Evolutionary conservation across 35 echinoderm and acorn worm genomes (phyloP).

Genomic region (Ptychodera flava): DNA sequence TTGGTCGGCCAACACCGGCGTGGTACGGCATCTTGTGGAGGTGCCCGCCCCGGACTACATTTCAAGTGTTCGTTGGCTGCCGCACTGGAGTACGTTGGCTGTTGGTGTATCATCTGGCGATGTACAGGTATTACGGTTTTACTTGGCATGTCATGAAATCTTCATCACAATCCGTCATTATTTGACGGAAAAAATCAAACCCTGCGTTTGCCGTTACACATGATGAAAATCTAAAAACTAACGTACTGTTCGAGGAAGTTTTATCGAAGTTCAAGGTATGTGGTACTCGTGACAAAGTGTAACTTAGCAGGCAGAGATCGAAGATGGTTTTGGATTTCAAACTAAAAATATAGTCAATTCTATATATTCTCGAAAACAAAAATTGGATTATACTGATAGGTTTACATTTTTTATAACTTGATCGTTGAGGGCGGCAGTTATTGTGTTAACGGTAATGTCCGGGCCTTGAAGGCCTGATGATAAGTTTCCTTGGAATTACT

Average conservation of each 20-base stretch:
- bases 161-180: not conserved
- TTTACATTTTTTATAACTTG: too few relatives aligned
- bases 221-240: not conserved
- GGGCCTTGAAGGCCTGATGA: too few relatives aligned
- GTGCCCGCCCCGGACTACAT: slow-evolving; percentile 61
- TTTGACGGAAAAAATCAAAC: not conserved
- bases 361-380: too few relatives aligned
- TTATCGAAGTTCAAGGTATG: not conserved
- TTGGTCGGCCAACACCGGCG: slow-evolving; percentile 63
- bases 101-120: slow-evolving; percentile 63
- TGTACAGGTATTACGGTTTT: slow-evolving; percentile 47
- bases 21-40: slow-evolving; percentile 44
- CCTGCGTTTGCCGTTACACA: not conserved
- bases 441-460: too few relatives aligned
- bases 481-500: too few relatives aligned
- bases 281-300: not conserved
- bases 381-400: too few relatives aligned
- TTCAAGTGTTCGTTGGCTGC: slow-evolving; percentile 60
- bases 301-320: not conserved
- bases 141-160: not conserved
- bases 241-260: not conserved
- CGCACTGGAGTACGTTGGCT: slow-evolving; percentile 61
- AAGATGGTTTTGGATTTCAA: too few relatives aligned
- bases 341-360: too few relatives aligned
- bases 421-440: too few relatives aligned